These are phyloP conservation scores for Tor tambroides DNA, from an alignment of 2,113 vertebrate genomes.

Conservation along the genomic window DNA sequence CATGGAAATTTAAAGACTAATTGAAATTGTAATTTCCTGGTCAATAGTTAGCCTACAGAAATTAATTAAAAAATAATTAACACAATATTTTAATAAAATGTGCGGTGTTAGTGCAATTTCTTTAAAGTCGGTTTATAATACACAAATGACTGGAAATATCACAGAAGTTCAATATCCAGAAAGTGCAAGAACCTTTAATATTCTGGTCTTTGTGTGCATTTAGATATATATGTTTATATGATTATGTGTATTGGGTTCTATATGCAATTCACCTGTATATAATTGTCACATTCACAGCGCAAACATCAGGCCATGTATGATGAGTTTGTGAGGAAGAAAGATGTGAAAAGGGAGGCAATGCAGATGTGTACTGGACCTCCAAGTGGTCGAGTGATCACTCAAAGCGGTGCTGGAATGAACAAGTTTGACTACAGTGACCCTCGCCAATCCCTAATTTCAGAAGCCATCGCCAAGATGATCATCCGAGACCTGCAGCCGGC, in stretches of 20 bases:
- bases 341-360: slow-evolving; percentile 79
- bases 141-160: background rate
- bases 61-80: background rate
- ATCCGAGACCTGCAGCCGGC: slow-evolving; percentile 78
- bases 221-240: background rate
- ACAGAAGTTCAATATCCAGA: background rate
- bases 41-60: too few relatives aligned
- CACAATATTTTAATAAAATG: background rate
- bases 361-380: slow-evolving; percentile 64
- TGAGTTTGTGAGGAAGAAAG: slow-evolving; percentile 83
- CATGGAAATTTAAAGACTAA: background rate
- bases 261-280: background rate
- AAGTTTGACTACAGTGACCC: slow-evolving; percentile 80
- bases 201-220: background rate
- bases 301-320: slow-evolving; percentile 83
- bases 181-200: background rate
- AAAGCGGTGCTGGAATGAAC: slow-evolving; percentile 64
- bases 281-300: slow-evolving; percentile 63
- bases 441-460: slow-evolving; percentile 78
- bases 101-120: background rate
- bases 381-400: slow-evolving; percentile 43
- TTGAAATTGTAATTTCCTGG: background rate
- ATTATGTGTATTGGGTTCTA: background rate
- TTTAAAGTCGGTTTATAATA: background rate
- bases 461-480: slow-evolving; percentile 81